Evolutionary conservation across 2,797 vertebrate genomes (phyloP).

Genomic region (Petrocephalus sullivani): DNA sequence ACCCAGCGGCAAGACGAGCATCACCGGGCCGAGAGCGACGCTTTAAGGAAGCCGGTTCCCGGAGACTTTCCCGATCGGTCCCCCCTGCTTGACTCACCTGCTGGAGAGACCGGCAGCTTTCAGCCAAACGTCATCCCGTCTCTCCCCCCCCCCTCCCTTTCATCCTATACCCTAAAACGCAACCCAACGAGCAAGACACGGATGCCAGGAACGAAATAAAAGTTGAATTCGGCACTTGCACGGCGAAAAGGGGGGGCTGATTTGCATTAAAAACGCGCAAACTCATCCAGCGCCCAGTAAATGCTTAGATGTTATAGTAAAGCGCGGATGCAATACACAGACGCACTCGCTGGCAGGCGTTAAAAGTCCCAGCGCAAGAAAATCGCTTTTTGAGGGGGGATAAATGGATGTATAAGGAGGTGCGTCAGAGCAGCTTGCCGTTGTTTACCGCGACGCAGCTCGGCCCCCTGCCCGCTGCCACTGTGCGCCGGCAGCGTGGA

Average conservation of each 20-base stretch:
- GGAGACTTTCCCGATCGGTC: background rate
- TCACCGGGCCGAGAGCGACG: slow-evolving; percentile 5
- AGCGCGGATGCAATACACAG: background rate
- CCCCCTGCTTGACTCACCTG: slow-evolving; percentile 32
- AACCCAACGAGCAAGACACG: background rate
- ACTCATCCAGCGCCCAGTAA: background rate
- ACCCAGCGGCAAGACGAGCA: background rate
- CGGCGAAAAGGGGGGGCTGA: background rate
- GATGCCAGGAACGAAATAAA: background rate
- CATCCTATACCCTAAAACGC: background rate
- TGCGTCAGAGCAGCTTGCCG: slow-evolving; percentile 59
- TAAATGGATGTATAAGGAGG: slow-evolving; percentile 22
- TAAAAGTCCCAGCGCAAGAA: background rate
- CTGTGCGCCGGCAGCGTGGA: slow-evolving; percentile 19
- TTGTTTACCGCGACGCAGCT: slow-evolving; percentile 35
- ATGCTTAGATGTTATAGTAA: background rate
- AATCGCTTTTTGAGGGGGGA: background rate
- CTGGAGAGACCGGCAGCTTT: slow-evolving; percentile 48
- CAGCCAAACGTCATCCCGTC: background rate
- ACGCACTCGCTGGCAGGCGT: background rate
- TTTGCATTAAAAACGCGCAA: background rate
- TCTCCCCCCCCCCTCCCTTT: background rate
- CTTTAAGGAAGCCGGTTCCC: background rate
- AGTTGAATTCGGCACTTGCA: background rate
- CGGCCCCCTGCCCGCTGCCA: slow-evolving; percentile 34